These are phyloP conservation scores for Scomberomorus guttatus DNA, from an alignment of 2,797 vertebrate genomes.

Conservation along the genomic window DNA sequence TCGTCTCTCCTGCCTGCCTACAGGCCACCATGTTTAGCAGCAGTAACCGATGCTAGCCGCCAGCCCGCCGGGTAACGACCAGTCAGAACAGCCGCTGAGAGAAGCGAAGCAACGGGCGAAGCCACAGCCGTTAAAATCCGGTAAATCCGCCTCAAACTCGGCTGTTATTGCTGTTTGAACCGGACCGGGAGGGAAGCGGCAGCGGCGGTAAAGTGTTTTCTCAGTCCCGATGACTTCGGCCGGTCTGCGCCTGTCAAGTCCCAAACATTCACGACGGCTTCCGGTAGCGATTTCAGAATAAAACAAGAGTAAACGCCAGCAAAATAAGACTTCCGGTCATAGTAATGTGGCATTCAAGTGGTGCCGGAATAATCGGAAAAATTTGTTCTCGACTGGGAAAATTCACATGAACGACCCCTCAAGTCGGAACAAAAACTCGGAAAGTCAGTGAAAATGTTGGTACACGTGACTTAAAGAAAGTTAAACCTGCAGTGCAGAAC, in stretches of 20 bases:
- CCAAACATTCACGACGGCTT: accelerated
- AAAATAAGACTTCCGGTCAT: conserved; percentile 40
- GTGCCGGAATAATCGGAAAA: too few relatives aligned
- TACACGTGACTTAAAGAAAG: too few relatives aligned
- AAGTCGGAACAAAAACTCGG: too few relatives aligned
- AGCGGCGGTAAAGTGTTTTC: conserved; percentile 60
- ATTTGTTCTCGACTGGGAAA: too few relatives aligned
- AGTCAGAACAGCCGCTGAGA: conserved; percentile 19
- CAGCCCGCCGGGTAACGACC: conserved; percentile 46
- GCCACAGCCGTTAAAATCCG: background rate
- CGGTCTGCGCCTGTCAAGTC: conserved; percentile 20
- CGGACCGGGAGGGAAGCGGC: conserved; percentile 12
- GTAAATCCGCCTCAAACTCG: conserved; percentile 17
- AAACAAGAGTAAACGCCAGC: background rate
- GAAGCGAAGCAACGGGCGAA: background rate
- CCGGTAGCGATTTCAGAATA: conserved; percentile 49
- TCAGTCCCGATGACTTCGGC: conserved; percentile 64
- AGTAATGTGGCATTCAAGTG: too few relatives aligned
- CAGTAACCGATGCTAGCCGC: conserved; percentile 66
- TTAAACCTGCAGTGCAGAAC: too few relatives aligned
- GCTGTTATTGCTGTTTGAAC: background rate
- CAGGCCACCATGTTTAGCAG: conserved; percentile 80
- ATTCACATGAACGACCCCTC: too few relatives aligned
- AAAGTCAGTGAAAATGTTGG: too few relatives aligned
- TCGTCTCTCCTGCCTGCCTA: conserved; percentile 29